Percentiles rank a stretch among this genome's conserved stretches.
Conservation (phyloP, 2,888 invertebrate species). For the Andrena haemorrhoa region DNA sequence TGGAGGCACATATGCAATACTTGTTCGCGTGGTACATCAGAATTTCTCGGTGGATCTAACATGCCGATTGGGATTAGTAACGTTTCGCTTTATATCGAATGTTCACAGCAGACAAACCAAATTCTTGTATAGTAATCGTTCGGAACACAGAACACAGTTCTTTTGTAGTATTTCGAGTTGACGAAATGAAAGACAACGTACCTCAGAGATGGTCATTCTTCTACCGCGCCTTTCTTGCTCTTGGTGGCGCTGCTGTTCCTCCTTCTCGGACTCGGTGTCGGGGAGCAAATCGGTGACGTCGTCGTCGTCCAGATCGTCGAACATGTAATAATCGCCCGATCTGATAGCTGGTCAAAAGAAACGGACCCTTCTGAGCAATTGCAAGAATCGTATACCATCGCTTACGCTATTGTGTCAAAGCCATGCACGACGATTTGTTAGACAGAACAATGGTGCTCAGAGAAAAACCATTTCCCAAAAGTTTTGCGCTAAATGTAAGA, state of each 20-base stretch:
- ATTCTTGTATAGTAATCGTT: slow-evolving; percentile 28
- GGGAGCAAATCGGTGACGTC: slow-evolving; percentile 88
- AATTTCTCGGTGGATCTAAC: slow-evolving; percentile 39
- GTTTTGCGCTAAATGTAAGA: slow-evolving; percentile 11
- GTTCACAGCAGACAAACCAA: slow-evolving; percentile 59
- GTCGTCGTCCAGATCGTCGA: slow-evolving; percentile 96
- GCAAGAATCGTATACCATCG: no score
- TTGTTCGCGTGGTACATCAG: slow-evolving; percentile 14
- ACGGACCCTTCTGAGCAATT: background rate
- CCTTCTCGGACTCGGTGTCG: slow-evolving; percentile 86
- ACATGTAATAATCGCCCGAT: slow-evolving; percentile 99
- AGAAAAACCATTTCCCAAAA: slow-evolving; percentile 24
- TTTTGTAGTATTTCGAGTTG: background rate
- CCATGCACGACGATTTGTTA: slow-evolving; percentile 64
- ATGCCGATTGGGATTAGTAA: slow-evolving; percentile 55
- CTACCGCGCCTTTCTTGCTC: slow-evolving; percentile 79
- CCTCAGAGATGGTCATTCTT: slow-evolving; percentile 85
- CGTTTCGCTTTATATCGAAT: slow-evolving; percentile 14
- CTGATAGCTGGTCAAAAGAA: slow-evolving; percentile 91
- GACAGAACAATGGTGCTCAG: slow-evolving; percentile 12
- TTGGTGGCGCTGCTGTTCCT: slow-evolving; percentile 85
- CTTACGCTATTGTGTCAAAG: slow-evolving; percentile 46
- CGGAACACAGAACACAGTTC: background rate
- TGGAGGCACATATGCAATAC: background rate
- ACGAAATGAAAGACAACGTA: slow-evolving; percentile 40